Percentiles rank a stretch among this genome's conserved stretches.
phyloP scores from a whole-genome alignment of 2,888 invertebrate species.

The Ypsolopha scabrella region DNA sequence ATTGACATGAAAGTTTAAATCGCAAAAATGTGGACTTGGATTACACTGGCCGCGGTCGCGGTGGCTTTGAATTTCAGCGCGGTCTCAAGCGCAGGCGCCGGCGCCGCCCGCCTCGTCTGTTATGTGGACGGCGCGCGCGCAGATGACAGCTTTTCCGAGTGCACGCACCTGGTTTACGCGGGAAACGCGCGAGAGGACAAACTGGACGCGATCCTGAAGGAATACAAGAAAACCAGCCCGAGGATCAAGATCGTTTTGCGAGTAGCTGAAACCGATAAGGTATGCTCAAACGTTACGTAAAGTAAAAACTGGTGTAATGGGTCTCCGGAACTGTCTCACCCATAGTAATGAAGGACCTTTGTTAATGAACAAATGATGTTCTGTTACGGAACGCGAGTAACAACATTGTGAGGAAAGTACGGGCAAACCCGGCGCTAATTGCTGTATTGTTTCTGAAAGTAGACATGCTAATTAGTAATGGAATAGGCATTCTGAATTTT shows the following conservation, averaged over 20 bases:
- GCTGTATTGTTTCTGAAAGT: conserved; percentile 16
- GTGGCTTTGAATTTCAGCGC: conserved; percentile 22
- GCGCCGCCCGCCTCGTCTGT: conserved; percentile 59
- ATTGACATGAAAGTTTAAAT: background rate
- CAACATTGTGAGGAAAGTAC: conserved; percentile 24
- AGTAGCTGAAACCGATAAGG: conserved; percentile 70
- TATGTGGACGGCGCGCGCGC: conserved; percentile 45
- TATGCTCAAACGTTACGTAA: conserved; percentile 24
- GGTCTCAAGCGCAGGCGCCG: conserved; percentile 43
- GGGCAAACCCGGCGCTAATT: conserved; percentile 26
- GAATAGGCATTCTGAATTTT: background rate
- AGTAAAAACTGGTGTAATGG: background rate
- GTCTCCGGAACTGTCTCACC: background rate
- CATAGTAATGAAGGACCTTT: background rate
- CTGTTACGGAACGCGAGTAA: conserved; percentile 8
- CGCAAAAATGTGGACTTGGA: conserved; percentile 49
- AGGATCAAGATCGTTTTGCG: conserved; percentile 67
- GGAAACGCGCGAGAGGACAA: conserved; percentile 55
- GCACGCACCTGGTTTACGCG: conserved; percentile 63
- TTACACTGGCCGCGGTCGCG: conserved; percentile 36
- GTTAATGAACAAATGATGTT: conserved; percentile 6
- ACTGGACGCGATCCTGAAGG: conserved; percentile 51
- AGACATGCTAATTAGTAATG: conserved; percentile 17
- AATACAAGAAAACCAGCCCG: conserved; percentile 56
- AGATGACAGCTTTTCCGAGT: conserved; percentile 45